Evolutionary conservation across 2,113 vertebrate species (phyloP).

Genomic region (Pungitius pungitius): DNA sequence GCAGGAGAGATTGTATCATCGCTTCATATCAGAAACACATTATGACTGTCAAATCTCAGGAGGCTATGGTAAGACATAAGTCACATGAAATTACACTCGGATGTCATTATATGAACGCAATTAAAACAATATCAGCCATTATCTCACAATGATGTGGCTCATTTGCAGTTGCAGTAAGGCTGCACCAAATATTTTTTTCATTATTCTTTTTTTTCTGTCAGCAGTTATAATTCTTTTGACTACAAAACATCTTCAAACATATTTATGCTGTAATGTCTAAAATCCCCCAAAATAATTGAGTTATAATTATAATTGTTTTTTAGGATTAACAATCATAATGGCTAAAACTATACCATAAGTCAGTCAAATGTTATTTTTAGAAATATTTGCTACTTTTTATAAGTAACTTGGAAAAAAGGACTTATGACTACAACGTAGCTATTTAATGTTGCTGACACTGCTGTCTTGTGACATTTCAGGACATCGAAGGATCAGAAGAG

Average conservation of each 20-base stretch:
- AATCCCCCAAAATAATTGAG: not conserved
- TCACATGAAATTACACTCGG: not conserved
- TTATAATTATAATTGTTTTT: too few species aligned
- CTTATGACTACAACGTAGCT: not conserved
- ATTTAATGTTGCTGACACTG: not conserved
- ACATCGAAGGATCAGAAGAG: conserved; percentile 72
- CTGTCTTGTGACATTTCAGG: conserved; percentile 63
- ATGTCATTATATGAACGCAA: not conserved
- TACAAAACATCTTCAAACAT: not conserved
- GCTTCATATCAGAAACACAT: conserved; percentile 79
- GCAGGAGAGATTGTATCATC: conserved; percentile 80
- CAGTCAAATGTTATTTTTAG: not conserved
- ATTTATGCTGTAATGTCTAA: not conserved
- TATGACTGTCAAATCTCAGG: conserved; percentile 50
- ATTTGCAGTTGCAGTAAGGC: not conserved
- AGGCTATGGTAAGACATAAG: conserved; percentile 68
- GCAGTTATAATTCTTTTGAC: not conserved
- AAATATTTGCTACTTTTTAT: not conserved
- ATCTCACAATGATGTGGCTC: not conserved
- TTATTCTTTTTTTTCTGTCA: not conserved
- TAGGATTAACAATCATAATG: not conserved
- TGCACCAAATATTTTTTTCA: not conserved
- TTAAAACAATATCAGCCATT: not conserved
- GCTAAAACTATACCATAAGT: not conserved
- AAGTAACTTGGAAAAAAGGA: not conserved